Evolutionary conservation across 2,888 invertebrate genomes (phyloP).

Genomic region (Orthonychiurus folsomi): DNA sequence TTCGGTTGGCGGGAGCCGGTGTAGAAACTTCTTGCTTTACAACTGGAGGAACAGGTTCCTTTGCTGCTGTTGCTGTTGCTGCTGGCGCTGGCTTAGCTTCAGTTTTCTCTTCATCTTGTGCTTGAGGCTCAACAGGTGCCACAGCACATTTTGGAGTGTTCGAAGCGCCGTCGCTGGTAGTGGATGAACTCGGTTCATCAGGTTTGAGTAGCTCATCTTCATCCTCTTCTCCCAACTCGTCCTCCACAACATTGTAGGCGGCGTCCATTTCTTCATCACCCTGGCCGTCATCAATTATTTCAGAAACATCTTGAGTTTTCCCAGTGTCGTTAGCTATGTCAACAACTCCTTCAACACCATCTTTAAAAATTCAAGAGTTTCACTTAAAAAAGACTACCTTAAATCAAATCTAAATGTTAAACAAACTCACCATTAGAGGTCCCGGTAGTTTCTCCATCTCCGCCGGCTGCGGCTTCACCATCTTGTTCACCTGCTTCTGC

Average conservation of each 20-base stretch:
- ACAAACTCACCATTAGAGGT: background rate
- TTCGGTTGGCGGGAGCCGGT: too few relatives aligned
- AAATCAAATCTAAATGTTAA: too few relatives aligned
- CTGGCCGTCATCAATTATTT: constrained; percentile 6
- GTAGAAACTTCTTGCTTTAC: too few relatives aligned
- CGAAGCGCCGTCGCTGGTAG: background rate
- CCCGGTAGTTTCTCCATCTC: background rate
- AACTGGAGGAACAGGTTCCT: background rate
- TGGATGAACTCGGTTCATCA: too few relatives aligned
- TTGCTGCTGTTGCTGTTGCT: background rate
- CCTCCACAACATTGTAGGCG: constrained; percentile 10
- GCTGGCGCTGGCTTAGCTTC: constrained; percentile 2
- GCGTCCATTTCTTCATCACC: constrained; percentile 1
- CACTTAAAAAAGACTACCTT: too few relatives aligned
- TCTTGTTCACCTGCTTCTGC: constrained; percentile 7
- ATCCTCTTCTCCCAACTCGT: constrained; percentile 5
- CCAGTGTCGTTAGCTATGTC: constrained; percentile 9
- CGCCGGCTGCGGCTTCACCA: constrained; percentile 8
- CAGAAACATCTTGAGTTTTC: constrained; percentile 16
- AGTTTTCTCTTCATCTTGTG: background rate
- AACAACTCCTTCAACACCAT: constrained; percentile 3
- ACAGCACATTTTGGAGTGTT: background rate
- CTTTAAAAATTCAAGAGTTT: background rate
- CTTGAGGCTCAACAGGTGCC: background rate
- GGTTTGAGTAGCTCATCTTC: constrained; percentile 4